Evolutionary conservation across 2,888 invertebrate species (phyloP).

Genomic region (Lymantria monacha): DNA sequence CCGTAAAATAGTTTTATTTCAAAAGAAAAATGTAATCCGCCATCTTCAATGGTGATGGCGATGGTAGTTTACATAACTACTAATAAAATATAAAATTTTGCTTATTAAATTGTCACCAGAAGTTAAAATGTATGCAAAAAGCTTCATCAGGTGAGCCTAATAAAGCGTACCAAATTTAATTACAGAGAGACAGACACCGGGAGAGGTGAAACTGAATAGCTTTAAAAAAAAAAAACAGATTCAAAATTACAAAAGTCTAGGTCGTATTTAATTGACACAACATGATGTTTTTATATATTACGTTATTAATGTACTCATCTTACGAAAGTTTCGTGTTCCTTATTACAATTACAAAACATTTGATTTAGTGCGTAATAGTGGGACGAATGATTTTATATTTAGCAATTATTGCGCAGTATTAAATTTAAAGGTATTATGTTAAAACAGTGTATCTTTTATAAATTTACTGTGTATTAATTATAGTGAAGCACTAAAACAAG

Average conservation of each 20-base stretch:
- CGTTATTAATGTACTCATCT: conserved; percentile 12
- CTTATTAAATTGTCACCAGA: too few species aligned
- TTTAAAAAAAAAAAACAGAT: not conserved
- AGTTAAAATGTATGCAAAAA: too few species aligned
- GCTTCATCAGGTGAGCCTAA: too few species aligned
- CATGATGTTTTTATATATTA: conserved; percentile 23
- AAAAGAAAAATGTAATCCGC: too few species aligned
- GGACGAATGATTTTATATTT: conserved; percentile 1
- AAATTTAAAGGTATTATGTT: not conserved
- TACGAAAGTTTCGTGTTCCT: conserved; percentile 13
- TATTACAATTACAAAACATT: conserved; percentile 17
- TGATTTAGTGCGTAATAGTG: conserved; percentile 14
- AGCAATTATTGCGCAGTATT: not conserved
- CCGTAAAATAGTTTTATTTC: too few species aligned
- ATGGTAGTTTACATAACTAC: too few species aligned
- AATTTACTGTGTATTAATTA: not conserved
- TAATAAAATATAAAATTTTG: too few species aligned
- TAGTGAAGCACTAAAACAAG: not conserved
- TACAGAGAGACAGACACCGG: too few species aligned
- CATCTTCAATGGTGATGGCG: too few species aligned
- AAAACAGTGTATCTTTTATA: not conserved
- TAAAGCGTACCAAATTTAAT: too few species aligned
- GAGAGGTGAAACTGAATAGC: too few species aligned
- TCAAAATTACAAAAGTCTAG: conserved; percentile 21
- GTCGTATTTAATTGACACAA: conserved; percentile 25